Evolutionary conservation across 2,797 vertebrate species (phyloP).

Genomic region (Gambusia yucatana): DNA sequence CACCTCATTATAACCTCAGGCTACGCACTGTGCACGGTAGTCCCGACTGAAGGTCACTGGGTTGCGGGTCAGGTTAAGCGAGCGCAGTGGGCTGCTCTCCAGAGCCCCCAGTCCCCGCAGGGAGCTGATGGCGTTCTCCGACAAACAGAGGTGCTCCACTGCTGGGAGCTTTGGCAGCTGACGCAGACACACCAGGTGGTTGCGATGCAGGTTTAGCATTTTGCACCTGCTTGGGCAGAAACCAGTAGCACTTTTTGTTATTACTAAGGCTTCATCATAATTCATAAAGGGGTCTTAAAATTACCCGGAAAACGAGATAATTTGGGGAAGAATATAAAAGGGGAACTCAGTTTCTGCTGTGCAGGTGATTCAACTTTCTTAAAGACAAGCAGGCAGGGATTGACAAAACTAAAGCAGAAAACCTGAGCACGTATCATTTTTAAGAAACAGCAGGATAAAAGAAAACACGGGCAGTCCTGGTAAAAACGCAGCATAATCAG

Average conservation of each 20-base stretch:
- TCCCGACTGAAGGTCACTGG: constrained; percentile 91
- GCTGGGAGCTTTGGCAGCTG: constrained; percentile 93
- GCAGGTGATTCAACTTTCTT: not conserved
- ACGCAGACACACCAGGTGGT: constrained; percentile 89
- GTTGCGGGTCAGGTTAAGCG: constrained; percentile 88
- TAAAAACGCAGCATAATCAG: not conserved
- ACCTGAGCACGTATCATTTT: not conserved
- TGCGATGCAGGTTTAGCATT: constrained; percentile 91
- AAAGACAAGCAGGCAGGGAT: not conserved
- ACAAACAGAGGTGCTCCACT: constrained; percentile 90
- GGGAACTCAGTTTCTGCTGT: not conserved
- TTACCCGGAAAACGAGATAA: not conserved
- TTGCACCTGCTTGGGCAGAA: constrained; percentile 84
- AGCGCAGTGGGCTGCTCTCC: constrained; percentile 81
- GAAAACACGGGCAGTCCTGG: not conserved
- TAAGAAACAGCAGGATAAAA: not conserved
- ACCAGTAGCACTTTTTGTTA: constrained; percentile 1
- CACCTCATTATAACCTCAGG: not conserved
- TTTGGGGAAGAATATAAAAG: not conserved
- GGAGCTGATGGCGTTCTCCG: constrained; percentile 89
- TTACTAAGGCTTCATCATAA: not conserved
- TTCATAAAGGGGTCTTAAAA: not conserved
- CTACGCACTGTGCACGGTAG: constrained; percentile 87
- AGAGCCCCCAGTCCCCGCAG: constrained; percentile 85
- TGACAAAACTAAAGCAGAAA: not conserved